Evolutionary conservation across 2,888 invertebrate species (phyloP).

Genomic region (Drosophila nr. perissopoda): DNA sequence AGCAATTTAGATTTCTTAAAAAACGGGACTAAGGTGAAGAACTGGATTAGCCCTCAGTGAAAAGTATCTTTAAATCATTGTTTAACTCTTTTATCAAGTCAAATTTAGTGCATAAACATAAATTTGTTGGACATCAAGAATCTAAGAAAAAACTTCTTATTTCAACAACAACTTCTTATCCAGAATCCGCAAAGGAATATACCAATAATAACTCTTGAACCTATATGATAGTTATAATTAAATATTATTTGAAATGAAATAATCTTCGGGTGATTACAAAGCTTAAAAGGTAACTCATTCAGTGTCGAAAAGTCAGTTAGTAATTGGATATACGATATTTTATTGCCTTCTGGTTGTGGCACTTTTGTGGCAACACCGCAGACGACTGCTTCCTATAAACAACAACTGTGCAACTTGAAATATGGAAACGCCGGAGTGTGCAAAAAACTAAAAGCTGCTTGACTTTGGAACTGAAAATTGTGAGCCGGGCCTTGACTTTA

Average conservation of each 20-base stretch:
- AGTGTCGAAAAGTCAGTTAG: neutral
- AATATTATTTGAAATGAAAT: neutral
- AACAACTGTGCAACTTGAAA: neutral
- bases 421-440: neutral
- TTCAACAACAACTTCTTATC: neutral
- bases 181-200: neutral
- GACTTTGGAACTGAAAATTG: neutral
- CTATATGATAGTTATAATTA: neutral
- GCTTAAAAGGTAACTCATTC: neutral
- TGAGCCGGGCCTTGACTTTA: neutral
- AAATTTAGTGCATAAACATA: neutral
- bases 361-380: neutral
- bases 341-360: neutral
- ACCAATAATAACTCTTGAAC: neutral
- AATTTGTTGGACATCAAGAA: neutral
- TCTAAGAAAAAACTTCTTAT: rapidly evolving
- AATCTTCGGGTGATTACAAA: neutral
- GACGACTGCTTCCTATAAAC: neutral
- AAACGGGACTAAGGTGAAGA: neutral
- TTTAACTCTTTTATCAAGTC: neutral
- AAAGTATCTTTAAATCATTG: neutral
- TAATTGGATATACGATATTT: neutral
- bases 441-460: neutral
- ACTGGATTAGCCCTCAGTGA: neutral
- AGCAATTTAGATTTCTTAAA: neutral